These are phyloP conservation scores for Hemibagrus guttatus DNA, from an alignment of 2,797 vertebrate species.

Conservation along the genomic window DNA sequence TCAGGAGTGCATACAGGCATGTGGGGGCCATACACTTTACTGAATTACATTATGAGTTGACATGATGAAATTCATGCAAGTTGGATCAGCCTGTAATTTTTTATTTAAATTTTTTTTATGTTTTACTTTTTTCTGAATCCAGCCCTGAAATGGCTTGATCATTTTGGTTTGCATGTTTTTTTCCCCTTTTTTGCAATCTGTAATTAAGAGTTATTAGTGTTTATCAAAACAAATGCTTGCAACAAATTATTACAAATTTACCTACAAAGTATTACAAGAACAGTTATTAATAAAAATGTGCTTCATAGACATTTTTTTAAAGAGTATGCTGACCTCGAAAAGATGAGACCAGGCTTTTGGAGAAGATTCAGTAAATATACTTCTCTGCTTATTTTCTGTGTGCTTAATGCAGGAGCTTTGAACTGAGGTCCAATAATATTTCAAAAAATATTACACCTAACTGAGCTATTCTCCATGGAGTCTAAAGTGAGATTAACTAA, in stretches of 20 bases:
- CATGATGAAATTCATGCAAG: too few relatives aligned
- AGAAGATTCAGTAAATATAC: slow-evolving; percentile 19
- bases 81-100: too few relatives aligned
- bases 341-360: slow-evolving; percentile 8
- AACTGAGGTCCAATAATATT: slow-evolving; percentile 29
- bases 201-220: not conserved
- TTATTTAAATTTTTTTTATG: too few relatives aligned
- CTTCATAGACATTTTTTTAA: not conserved
- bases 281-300: not conserved
- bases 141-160: too few relatives aligned
- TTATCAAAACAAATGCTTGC: too few relatives aligned
- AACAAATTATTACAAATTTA: not conserved
- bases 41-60: too few relatives aligned
- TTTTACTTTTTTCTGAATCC: too few relatives aligned
- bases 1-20: too few relatives aligned
- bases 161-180: not conserved
- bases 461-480: slow-evolving; percentile 14
- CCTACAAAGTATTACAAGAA: not conserved
- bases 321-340: not conserved
- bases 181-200: not conserved
- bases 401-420: slow-evolving; percentile 11
- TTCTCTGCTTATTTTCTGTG: slow-evolving; percentile 6
- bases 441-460: slow-evolving; percentile 32
- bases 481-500: not conserved
- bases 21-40: too few relatives aligned